Conservation (phyloP, 2,888 invertebrate species). For the Agrilus mali region DNA sequence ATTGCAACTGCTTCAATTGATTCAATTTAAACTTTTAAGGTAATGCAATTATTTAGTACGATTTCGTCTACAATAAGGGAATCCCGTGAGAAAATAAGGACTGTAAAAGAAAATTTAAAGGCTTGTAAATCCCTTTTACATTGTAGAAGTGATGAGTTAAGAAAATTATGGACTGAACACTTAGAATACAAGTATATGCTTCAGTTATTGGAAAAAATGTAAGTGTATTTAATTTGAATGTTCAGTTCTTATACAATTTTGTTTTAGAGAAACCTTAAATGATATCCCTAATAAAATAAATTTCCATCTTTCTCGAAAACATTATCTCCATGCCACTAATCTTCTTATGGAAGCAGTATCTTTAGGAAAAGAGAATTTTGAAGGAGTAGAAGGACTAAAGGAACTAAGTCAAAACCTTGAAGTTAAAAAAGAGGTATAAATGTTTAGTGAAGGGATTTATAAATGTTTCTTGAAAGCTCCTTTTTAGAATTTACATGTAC, state of each 20-base stretch:
- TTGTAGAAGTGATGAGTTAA: slow-evolving; percentile 83
- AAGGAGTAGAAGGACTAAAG: slow-evolving; percentile 72
- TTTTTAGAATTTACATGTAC: slow-evolving; percentile 50
- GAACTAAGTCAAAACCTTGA: slow-evolving; percentile 68
- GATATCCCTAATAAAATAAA: slow-evolving; percentile 59
- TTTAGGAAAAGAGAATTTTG: slow-evolving; percentile 57
- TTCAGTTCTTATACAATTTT: neutral
- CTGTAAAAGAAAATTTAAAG: slow-evolving; percentile 67
- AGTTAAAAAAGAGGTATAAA: slow-evolving; percentile 44
- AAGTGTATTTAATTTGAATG: slow-evolving; percentile 24
- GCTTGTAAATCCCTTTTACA: slow-evolving; percentile 77
- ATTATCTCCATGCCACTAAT: slow-evolving; percentile 78
- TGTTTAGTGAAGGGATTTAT: neutral
- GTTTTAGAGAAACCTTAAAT: slow-evolving; percentile 56
- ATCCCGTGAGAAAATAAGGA: slow-evolving; percentile 61
- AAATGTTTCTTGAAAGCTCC: slow-evolving; percentile 3
- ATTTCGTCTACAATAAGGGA: slow-evolving; percentile 65
- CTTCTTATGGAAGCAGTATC: slow-evolving; percentile 59
- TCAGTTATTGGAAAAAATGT: slow-evolving; percentile 83
- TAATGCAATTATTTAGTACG: slow-evolving; percentile 57
- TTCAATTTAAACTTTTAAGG: slow-evolving; percentile 22
- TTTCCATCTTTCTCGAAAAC: slow-evolving; percentile 53
- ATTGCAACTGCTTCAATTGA: slow-evolving; percentile 1
- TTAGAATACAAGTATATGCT: slow-evolving; percentile 91
- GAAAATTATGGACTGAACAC: slow-evolving; percentile 88